A percentile compares a stretch with the other conserved stretches of the same genome.
Conservation (phyloP, 2,888 invertebrate species). For the Vannuccia rotundouncinata region DNA sequence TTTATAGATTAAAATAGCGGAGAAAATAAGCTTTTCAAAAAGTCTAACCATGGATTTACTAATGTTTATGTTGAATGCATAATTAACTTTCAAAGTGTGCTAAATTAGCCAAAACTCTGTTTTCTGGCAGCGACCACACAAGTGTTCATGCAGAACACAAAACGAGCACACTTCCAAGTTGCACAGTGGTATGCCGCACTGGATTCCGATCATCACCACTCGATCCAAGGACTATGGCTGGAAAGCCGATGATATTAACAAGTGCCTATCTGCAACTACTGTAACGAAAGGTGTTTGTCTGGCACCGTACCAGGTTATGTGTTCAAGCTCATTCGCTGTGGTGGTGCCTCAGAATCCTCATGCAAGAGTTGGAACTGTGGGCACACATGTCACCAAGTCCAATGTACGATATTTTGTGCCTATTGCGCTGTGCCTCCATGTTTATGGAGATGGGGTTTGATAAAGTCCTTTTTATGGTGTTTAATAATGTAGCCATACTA, state of each 20-base stretch:
- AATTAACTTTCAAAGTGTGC: too few relatives aligned
- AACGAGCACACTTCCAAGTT: slow-evolving; percentile 21
- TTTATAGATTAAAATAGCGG: too few relatives aligned
- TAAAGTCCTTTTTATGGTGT: neutral
- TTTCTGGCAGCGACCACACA: neutral
- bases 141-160: slow-evolving; percentile 4
- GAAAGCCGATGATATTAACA: slow-evolving; percentile 4
- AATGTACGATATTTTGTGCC: neutral
- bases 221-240: slow-evolving; percentile 2
- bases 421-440: neutral
- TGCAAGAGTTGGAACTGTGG: neutral
- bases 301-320: neutral
- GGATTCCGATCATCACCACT: slow-evolving; percentile 2
- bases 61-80: too few relatives aligned
- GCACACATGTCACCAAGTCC: neutral
- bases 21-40: too few relatives aligned
- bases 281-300: neutral
- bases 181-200: slow-evolving; percentile 11
- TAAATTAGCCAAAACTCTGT: slow-evolving; percentile 14
- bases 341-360: neutral
- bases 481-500: neutral
- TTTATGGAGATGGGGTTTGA: too few relatives aligned
- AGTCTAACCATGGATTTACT: too few relatives aligned
- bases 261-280: neutral
- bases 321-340: neutral